Evolutionary conservation across 2,113 vertebrate species (phyloP).

Genomic region (Sphyrna mokarran): DNA sequence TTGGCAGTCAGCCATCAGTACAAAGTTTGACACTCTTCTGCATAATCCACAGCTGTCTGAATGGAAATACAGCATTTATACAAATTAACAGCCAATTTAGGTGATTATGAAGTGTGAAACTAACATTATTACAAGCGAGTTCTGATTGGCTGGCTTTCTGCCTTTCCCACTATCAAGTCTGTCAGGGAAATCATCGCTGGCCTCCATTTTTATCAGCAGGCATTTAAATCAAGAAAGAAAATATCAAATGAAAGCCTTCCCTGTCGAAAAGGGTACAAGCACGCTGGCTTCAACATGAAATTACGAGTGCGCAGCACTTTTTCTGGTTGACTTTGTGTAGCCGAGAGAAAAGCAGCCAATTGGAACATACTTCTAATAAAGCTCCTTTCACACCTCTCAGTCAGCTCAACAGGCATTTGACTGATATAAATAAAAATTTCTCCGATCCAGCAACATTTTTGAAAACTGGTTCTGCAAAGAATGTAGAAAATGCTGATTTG

Average conservation of each 20-base stretch:
- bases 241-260: neutral
- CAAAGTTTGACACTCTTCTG: neutral
- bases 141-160: conserved; percentile 6
- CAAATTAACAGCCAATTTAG: conserved; percentile 24
- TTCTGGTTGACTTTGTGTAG: neutral
- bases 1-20: conserved; percentile 1
- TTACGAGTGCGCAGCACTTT: neutral
- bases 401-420: neutral
- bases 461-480: neutral
- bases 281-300: neutral
- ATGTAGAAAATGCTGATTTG: neutral
- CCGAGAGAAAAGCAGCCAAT: neutral
- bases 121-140: conserved; percentile 23
- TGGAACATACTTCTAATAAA: neutral
- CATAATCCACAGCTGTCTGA: conserved; percentile 31
- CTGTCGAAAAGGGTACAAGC: neutral
- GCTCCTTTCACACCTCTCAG: neutral
- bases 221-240: neutral
- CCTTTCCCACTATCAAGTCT: neutral
- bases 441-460: neutral
- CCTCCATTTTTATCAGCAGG: neutral
- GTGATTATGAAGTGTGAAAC: conserved; percentile 23
- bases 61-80: conserved; percentile 26
- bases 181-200: neutral
- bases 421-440: neutral